Evolutionary conservation across 2,888 invertebrate genomes (phyloP), one percentile per base, ranked within the genome.

Genomic region (Lordiphosa fenestrarum): DNA sequence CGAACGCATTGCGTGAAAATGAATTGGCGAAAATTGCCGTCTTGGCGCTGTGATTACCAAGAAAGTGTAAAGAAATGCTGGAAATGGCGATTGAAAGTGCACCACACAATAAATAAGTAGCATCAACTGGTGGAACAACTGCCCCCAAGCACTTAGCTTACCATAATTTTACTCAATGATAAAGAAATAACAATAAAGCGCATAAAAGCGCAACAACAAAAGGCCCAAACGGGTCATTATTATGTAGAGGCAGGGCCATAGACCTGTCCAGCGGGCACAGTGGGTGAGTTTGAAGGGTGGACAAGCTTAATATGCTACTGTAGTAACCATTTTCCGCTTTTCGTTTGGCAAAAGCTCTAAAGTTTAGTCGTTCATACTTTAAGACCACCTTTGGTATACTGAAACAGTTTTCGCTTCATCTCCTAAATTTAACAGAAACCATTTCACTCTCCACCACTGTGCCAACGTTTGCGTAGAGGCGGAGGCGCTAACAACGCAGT

Each of bases 31-130:
- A 71, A 46, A 15, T 21, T 30, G 25, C 46, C 57, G 73, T 67
- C 65, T 70, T 84, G 56, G 67, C 60, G 63, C 61, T 53, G 58
- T 75, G 75, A 42, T 64, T 78, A 69, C 68, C 69, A 82, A 69
- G 84, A 81, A 81, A 81, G 81, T 81, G 81, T 81, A 82, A 81
- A 84, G 84, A 63, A 78, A 73, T 59, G 59, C 60, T 62, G 15
- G 47, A 53, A 67, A 58, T 69, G 59, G 65, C 71, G 63, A 69
- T 71, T 71, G 73, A 73, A 75, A 78, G 75, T 65, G 68, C 40
- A 51, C 59, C 56, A 46, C 35, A 19, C 36, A 30, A 15, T 15
- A 15, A 48, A 36, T 44, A 33, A 47, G 10, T 12, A 23, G 48
- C 36, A 35, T 19, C 51, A 15, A 25, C 39, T 39, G 53, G 46